Percentiles rank a stretch among this genome's conserved stretches.
These are phyloP conservation scores for Himalopsyche anomala DNA, from an alignment of 2,888 invertebrate genomes.

Conservation along the genomic window DNA sequence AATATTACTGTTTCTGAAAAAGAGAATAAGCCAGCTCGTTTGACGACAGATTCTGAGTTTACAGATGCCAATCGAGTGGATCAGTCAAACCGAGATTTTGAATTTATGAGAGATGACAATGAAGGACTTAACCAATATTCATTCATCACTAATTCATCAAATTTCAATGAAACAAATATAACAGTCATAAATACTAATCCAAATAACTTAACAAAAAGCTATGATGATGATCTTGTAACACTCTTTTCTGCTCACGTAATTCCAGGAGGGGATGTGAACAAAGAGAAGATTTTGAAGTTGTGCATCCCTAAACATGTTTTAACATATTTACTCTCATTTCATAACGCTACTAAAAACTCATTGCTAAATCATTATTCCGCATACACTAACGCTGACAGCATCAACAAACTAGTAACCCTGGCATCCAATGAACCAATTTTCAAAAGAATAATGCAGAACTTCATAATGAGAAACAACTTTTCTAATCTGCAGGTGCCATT, in stretches of 20 bases:
- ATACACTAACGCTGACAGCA: conserved; percentile 22
- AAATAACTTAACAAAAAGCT: conserved; percentile 26
- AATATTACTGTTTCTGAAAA: conserved; percentile 41
- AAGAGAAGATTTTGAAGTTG: conserved; percentile 62
- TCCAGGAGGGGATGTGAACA: conserved; percentile 59
- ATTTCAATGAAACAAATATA: conserved; percentile 60
- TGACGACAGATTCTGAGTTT: conserved; percentile 70
- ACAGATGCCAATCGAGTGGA: conserved; percentile 63
- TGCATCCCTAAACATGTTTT: conserved; percentile 62
- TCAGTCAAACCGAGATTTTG: background rate
- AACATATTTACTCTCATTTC: conserved; percentile 59
- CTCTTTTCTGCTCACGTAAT: conserved; percentile 64
- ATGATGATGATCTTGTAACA: conserved; percentile 58
- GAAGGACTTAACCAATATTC: conserved; percentile 57
- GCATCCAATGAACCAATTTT: conserved; percentile 55
- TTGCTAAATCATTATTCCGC: conserved; percentile 39
- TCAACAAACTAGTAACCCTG: conserved; percentile 10
- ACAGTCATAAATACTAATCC: background rate
- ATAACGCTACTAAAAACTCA: conserved; percentile 61
- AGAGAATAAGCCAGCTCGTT: conserved; percentile 63
- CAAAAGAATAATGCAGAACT: conserved; percentile 60
- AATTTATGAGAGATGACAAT: background rate
- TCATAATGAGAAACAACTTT: conserved; percentile 57
- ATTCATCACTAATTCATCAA: background rate
- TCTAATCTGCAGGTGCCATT: conserved; percentile 63